These are phyloP conservation scores for Drosophila equinoxialis DNA, from an alignment of 1,140 invertebrate species.

Conservation along the genomic window DNA sequence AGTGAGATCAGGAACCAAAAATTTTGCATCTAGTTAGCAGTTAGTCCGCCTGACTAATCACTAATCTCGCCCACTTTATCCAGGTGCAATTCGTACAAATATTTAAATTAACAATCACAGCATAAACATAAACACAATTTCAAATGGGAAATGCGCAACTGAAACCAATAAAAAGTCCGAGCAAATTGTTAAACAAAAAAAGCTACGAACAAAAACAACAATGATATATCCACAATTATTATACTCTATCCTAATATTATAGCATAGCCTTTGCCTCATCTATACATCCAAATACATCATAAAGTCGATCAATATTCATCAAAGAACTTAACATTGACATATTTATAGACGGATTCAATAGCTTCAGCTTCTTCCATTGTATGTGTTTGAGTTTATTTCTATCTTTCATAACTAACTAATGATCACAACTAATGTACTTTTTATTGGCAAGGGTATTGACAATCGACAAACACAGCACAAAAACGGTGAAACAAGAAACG, in stretches of 20 bases:
- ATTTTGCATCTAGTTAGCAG: neutral
- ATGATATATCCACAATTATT: slow-evolving; percentile 35
- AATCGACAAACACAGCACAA: slow-evolving; percentile 15
- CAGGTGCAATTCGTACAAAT: slow-evolving; percentile 50
- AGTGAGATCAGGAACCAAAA: neutral
- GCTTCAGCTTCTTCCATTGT: too few relatives aligned
- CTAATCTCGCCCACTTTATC: slow-evolving; percentile 2
- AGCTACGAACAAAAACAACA: slow-evolving; percentile 12
- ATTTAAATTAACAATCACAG: slow-evolving; percentile 64
- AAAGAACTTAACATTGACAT: too few relatives aligned
- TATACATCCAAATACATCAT: too few relatives aligned
- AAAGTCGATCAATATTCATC: too few relatives aligned
- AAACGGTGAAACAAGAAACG: slow-evolving; percentile 28
- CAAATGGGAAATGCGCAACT: slow-evolving; percentile 72
- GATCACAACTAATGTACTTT: neutral
- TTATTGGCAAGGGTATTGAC: neutral
- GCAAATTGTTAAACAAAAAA: slow-evolving; percentile 47
- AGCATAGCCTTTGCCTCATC: too few relatives aligned
- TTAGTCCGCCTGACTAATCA: slow-evolving; percentile 46
- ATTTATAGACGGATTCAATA: too few relatives aligned
- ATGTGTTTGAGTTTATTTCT: too few relatives aligned
- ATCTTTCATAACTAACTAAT: too few relatives aligned
- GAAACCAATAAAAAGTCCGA: slow-evolving; percentile 76
- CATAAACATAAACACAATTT: slow-evolving; percentile 49
- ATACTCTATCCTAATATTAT: neutral